Base-by-base conservation (phyloP, 92 coral and sea anemone genomes). In the Epizoanthus stellaris region DNA sequence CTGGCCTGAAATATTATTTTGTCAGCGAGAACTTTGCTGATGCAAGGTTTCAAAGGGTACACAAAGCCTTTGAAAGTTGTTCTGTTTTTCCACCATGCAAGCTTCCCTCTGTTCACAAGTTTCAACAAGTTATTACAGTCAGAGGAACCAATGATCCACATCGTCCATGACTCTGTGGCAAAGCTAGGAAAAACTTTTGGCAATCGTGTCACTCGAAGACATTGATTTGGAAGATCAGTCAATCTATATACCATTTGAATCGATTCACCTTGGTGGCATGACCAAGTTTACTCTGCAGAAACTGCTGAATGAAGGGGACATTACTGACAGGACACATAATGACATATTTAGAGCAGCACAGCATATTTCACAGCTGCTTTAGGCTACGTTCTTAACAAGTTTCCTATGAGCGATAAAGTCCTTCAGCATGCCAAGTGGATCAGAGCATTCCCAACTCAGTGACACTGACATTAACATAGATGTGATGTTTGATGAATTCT, bases 401-500 rank as follows among this genome's bases (percentile, higher is more conserved):
- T 90, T 81, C 93, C 87, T 21, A n/a, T 90, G 21, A 70, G 25
- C 3, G 79, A 90, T 67, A 81, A 86, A 70, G 38, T 81, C 12
- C 49, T 90, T 47, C 49, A 63, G 23, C 74, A 86, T 67, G 85
- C 90, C 54, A 70, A 72, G 68, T 90, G 90, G 93, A 54, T 86
- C 16, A 56, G 86, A 67, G 90, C 86, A 6, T 38, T 54, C 68
- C 52, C 62, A 85, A 52, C 82, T 64, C 17, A 1, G 30, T 36
- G 57, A 38, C 53, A n/a, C 63, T 69, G 85, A 82, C 70, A 57
- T 90, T 4, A 21, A 65, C 14, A 30, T 79, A 73, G 87, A 88
- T 76, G 84, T 42, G 20, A 53, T 88, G 70, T 88, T 75, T 75
- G 89, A 89, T 80, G 87, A 85, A 74, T 89, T 89, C 42, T 89